A percentile compares a stretch with the other conserved stretches of the same genome.
These are phyloP conservation scores for Oxygymnocypris stewartii DNA, from an alignment of 2,113 vertebrate species.

Conservation along the genomic window DNA sequence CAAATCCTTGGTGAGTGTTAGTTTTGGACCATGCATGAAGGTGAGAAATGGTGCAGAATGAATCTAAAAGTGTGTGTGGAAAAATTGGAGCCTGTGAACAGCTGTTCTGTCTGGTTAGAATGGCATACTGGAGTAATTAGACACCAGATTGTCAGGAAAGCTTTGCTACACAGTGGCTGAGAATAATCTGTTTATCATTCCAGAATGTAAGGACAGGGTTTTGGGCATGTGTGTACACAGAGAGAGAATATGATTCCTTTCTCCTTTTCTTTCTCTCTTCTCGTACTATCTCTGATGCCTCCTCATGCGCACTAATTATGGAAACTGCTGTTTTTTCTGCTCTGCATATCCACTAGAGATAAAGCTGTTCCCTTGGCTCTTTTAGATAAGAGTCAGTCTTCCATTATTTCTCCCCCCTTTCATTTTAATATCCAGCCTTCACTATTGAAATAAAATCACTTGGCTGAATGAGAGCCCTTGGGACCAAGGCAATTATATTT, in stretches of 20 bases:
- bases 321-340: not conserved
- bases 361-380: not conserved
- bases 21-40: not conserved
- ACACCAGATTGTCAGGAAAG: conserved; percentile 33
- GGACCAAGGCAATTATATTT: conserved; percentile 22
- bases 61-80: conserved; percentile 23
- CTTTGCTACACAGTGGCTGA: not conserved
- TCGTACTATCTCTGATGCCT: not conserved
- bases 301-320: conserved; percentile 7
- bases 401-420: not conserved
- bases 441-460: conserved; percentile 22
- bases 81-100: conserved; percentile 31
- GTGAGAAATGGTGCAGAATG: conserved; percentile 8
- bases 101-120: conserved; percentile 21
- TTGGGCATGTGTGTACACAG: not conserved
- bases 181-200: not conserved
- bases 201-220: not conserved
- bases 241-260: not conserved
- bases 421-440: conserved; percentile 29
- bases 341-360: conserved; percentile 21
- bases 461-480: conserved; percentile 16
- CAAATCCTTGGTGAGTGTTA: not conserved
- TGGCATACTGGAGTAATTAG: not conserved
- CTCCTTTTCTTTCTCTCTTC: not conserved
- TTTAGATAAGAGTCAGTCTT: conserved; percentile 2